A percentile compares a stretch with the other conserved stretches of the same genome.
Conservation (phyloP, 2,888 invertebrate genomes). For the Linnaemya tessellans region DNA sequence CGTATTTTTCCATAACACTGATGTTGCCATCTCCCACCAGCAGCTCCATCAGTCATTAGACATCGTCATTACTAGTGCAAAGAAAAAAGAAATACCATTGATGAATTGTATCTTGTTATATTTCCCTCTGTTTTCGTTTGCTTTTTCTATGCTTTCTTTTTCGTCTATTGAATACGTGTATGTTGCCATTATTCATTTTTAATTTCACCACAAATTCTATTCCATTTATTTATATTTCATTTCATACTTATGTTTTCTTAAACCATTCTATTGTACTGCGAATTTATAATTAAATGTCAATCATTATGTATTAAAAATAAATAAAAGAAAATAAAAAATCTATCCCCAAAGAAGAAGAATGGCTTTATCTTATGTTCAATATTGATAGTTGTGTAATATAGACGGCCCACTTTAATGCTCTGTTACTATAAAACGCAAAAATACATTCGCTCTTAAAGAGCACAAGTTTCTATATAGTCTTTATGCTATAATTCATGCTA, state of each 20-base stretch:
- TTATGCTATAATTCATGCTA: too few relatives aligned
- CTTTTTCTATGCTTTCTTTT: not conserved
- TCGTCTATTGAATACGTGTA: conserved; percentile 5
- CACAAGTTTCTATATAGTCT: too few relatives aligned
- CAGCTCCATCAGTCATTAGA: conserved; percentile 44
- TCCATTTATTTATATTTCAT: not conserved
- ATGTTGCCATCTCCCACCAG: conserved; percentile 21
- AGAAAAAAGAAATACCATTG: conserved; percentile 18
- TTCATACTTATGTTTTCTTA: conserved; percentile 9
- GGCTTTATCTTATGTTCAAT: not conserved
- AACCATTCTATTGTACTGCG: conserved; percentile 26
- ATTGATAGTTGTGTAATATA: not conserved
- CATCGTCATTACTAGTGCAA: conserved; percentile 28
- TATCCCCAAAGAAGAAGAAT: not conserved
- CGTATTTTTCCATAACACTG: conserved; percentile 10
- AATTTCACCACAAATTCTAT: conserved; percentile 24
- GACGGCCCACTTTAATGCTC: too few relatives aligned
- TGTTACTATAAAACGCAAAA: too few relatives aligned
- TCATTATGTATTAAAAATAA: conserved; percentile 56
- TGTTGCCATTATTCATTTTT: conserved; percentile 37
- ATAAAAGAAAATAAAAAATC: conserved; percentile 27
- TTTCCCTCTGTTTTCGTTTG: conserved; percentile 18
- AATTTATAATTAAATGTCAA: conserved; percentile 28
- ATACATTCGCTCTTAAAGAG: too few relatives aligned
- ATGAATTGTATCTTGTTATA: conserved; percentile 46